Percentiles rank a stretch among this genome's conserved stretches.
Evolutionary conservation across 2,888 invertebrate species (phyloP).

Genomic region (Strigamia crassipes): DNA sequence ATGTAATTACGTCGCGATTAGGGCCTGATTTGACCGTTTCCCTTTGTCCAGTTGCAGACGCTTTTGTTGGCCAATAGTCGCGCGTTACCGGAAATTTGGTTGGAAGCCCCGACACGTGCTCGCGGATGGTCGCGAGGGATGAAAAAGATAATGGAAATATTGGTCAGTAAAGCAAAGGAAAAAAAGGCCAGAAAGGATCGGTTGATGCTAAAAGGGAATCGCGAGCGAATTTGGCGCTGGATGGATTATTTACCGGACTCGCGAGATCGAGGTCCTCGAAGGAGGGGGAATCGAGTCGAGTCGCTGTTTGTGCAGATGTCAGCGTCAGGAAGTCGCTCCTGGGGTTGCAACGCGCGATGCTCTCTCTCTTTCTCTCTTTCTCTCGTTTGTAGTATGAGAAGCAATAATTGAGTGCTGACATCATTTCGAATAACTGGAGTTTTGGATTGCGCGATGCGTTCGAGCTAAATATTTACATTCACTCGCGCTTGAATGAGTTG

Average conservation of each 20-base stretch:
- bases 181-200: no score
- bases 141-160: neutral
- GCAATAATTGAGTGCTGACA: slow-evolving; percentile 4
- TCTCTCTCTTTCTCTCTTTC: neutral
- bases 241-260: neutral
- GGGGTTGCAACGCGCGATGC: neutral
- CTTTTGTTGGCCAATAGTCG: neutral
- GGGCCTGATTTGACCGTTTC: neutral
- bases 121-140: neutral
- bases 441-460: neutral
- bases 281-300: neutral
- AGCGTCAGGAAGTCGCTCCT: slow-evolving; percentile 21
- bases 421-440: neutral
- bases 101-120: neutral
- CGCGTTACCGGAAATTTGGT: slow-evolving; percentile 16
- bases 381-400: neutral
- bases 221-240: neutral
- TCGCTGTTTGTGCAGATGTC: slow-evolving; percentile 18
- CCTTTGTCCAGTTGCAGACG: neutral
- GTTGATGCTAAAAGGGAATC: neutral
- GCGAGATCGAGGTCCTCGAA: no score
- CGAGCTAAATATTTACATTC: no score
- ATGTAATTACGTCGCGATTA: neutral
- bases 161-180: neutral
- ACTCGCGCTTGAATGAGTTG: no score